These are phyloP conservation scores for Idris sp. DNA, from an alignment of 1,140 invertebrate species.

Conservation along the genomic window DNA sequence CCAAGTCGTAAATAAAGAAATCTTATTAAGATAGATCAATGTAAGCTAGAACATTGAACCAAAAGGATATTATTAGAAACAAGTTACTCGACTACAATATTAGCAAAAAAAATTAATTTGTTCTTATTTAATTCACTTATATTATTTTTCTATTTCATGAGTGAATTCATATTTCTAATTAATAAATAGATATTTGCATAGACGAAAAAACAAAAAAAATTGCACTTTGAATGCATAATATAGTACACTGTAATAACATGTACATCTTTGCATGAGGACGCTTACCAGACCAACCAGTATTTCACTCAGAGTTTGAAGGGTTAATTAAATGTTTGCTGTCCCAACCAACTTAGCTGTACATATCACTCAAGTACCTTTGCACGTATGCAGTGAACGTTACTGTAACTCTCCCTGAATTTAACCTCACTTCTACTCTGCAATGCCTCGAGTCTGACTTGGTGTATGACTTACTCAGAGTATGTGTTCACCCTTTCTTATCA, in stretches of 20 bases:
- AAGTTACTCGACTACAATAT: too few species aligned
- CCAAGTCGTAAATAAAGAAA: conserved; percentile 4
- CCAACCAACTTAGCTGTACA: conserved; percentile 44
- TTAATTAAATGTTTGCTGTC: conserved; percentile 71
- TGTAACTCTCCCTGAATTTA: too few species aligned
- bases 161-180: too few species aligned
- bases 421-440: too few species aligned
- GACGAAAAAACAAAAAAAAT: conserved; percentile 12
- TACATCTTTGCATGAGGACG: conserved; percentile 37
- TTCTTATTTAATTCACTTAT: too few species aligned
- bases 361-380: too few species aligned
- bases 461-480: conserved; percentile 16
- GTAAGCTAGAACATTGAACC: too few species aligned
- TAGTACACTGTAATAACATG: conserved; percentile 21
- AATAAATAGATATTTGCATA: too few species aligned
- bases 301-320: conserved; percentile 64
- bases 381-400: conserved; percentile 59
- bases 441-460: too few species aligned
- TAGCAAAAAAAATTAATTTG: too few species aligned
- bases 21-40: conserved; percentile 8
- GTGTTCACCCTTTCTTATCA: conserved; percentile 30
- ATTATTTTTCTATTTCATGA: too few species aligned
- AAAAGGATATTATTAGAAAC: too few species aligned
- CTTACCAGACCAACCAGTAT: conserved; percentile 48
- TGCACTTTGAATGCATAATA: conserved; percentile 16